phyloP scores from a whole-genome alignment of 2,888 invertebrate genomes.

The Drosophila paranaensis region DNA sequence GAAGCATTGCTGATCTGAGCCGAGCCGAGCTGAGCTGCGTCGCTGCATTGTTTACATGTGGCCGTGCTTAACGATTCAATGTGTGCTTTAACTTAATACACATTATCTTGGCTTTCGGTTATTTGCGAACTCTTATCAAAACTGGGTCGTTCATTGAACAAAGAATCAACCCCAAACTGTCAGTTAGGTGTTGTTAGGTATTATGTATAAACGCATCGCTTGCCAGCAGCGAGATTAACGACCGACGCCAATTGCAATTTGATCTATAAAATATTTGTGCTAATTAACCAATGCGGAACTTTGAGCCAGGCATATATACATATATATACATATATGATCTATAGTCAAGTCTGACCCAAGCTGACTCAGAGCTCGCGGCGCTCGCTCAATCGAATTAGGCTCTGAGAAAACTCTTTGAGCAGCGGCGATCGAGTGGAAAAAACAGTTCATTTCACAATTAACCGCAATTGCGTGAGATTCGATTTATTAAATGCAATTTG shows the following conservation, averaged over 20 bases:
- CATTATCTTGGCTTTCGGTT: conserved; percentile 40
- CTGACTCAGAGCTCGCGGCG: conserved; percentile 32
- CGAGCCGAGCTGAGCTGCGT: conserved; percentile 42
- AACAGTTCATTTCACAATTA: conserved; percentile 61
- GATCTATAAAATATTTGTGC: background rate
- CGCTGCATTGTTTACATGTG: conserved; percentile 45
- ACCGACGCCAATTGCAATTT: conserved; percentile 29
- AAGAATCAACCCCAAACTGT: conserved; percentile 73
- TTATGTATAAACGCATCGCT: conserved; percentile 31
- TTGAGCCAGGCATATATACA: background rate
- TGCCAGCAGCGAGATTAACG: conserved; percentile 5
- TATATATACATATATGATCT: background rate
- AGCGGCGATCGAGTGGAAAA: conserved; percentile 14
- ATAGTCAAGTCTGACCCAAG: background rate
- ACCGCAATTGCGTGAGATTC: conserved; percentile 69
- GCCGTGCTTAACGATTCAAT: conserved; percentile 16
- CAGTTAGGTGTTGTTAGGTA: conserved; percentile 51
- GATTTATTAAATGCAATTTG: conserved; percentile 52
- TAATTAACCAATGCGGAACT: conserved; percentile 8
- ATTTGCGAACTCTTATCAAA: conserved; percentile 53
- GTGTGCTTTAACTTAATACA: conserved; percentile 26
- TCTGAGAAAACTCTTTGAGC: conserved; percentile 24
- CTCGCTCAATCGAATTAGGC: conserved; percentile 34
- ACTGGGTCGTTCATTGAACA: conserved; percentile 63
- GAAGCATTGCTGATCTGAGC: conserved; percentile 31